A percentile compares a stretch with the other conserved stretches of the same genome.
phyloP scores from a whole-genome alignment of 2,888 invertebrate species.

The Cryptops parisi region DNA sequence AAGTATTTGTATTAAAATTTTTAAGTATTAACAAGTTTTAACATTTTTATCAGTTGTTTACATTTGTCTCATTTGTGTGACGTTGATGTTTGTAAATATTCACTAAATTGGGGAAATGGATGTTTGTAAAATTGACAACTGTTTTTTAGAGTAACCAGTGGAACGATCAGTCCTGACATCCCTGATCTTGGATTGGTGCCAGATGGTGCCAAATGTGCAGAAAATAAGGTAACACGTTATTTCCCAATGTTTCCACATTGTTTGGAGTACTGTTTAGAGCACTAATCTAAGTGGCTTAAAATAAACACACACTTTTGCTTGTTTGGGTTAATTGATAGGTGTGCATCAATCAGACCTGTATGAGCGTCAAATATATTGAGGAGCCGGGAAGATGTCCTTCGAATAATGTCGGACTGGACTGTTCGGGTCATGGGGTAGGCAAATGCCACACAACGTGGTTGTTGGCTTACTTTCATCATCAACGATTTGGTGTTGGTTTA shows the following conservation, averaged over 20 bases:
- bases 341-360: slow-evolving; percentile 88
- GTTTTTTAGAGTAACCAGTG: slow-evolving; percentile 52
- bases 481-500: too few species aligned
- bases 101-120: neutral
- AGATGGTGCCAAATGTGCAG: slow-evolving; percentile 89
- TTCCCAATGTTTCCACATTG: neutral
- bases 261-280: neutral
- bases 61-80: too few species aligned
- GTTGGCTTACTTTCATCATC: too few species aligned
- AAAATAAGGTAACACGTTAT: slow-evolving; percentile 52
- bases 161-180: slow-evolving; percentile 48
- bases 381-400: slow-evolving; percentile 79
- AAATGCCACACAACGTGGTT: too few species aligned
- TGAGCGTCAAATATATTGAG: slow-evolving; percentile 65
- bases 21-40: too few species aligned
- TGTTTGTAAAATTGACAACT: neutral
- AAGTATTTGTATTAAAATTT: too few species aligned
- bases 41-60: too few species aligned
- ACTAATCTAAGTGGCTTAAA: neutral
- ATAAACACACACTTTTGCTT: neutral
- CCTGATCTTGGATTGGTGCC: slow-evolving; percentile 73
- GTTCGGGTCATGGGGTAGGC: slow-evolving; percentile 92
- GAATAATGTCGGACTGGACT: slow-evolving; percentile 73
- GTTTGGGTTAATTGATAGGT: slow-evolving; percentile 36
- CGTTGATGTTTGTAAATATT: too few species aligned